Evolutionary conservation across 2,888 invertebrate genomes (phyloP).

Genomic region (Metellina segmentata): DNA sequence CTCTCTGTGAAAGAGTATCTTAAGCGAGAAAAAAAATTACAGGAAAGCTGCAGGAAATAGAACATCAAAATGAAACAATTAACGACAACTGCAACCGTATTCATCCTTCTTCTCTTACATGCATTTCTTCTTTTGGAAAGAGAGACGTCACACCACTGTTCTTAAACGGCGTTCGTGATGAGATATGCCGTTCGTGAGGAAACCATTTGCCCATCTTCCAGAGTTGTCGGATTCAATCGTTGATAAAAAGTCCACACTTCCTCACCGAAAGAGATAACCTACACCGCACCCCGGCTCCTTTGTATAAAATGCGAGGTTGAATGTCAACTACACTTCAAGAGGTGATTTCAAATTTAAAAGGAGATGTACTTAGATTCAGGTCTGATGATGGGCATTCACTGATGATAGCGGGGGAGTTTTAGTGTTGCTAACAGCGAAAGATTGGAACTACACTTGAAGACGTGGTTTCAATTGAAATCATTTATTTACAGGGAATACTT

Average conservation of each 20-base stretch:
- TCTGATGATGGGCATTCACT: not conserved
- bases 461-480: not conserved
- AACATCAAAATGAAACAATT: not conserved
- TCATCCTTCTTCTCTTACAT: not conserved
- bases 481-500: conserved; percentile 12
- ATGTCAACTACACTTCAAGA: conserved; percentile 35
- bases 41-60: no score
- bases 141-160: conserved; percentile 42
- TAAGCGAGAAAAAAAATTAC: no score
- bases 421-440: no score
- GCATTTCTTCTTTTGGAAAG: not conserved
- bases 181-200: conserved; percentile 15
- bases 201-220: conserved; percentile 37
- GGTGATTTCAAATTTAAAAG: not conserved
- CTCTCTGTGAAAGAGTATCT: no score
- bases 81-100: not conserved
- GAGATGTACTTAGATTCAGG: conserved; percentile 5
- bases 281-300: conserved; percentile 13
- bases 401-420: not conserved
- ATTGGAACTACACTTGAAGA: not conserved
- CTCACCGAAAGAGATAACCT: conserved; percentile 16
- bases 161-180: conserved; percentile 43
- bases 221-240: not conserved
- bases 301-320: not conserved
- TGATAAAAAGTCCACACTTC: not conserved